These are phyloP conservation scores for Aethes cnicana DNA, from an alignment of 2,888 invertebrate genomes.

Conservation along the genomic window DNA sequence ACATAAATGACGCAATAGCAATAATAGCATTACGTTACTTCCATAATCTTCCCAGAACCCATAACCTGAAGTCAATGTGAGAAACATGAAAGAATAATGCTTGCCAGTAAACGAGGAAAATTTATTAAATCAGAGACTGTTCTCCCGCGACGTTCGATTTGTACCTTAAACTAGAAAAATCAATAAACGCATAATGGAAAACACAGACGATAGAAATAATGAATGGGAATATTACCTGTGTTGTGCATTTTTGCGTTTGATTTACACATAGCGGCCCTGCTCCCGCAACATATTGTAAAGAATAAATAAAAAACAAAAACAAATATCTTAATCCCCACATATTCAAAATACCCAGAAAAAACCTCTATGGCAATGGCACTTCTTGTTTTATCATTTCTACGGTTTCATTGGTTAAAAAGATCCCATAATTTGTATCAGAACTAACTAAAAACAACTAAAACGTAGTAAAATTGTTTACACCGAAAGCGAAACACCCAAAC, in stretches of 20 bases:
- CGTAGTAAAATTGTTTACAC: constrained; percentile 37
- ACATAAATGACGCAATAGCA: constrained; percentile 2
- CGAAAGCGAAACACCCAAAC: constrained; percentile 20
- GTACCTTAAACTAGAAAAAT: constrained; percentile 13
- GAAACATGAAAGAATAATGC: no score
- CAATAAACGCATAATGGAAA: constrained; percentile 8
- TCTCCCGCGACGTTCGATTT: neutral
- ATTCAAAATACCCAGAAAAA: constrained; percentile 32
- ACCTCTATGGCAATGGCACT: constrained; percentile 24
- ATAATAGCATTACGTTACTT: neutral
- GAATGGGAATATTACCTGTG: constrained; percentile 52
- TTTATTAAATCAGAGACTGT: no score
- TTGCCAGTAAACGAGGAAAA: constrained; percentile 1
- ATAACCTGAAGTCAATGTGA: no score
- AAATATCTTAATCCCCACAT: constrained; percentile 48
- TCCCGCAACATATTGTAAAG: constrained; percentile 52
- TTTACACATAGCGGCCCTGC: constrained; percentile 56
- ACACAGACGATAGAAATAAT: neutral
- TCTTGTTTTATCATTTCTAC: constrained; percentile 32
- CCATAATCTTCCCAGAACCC: no score
- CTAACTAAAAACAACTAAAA: constrained; percentile 33
- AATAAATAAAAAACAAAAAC: constrained; percentile 50
- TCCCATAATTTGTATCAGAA: constrained; percentile 25
- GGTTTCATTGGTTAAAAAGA: constrained; percentile 24
- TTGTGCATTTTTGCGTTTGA: constrained; percentile 57